Evolutionary conservation across 2,888 invertebrate species (phyloP), one percentile per base, ranked within the genome.

Genomic region (Orgyia antiqua): DNA sequence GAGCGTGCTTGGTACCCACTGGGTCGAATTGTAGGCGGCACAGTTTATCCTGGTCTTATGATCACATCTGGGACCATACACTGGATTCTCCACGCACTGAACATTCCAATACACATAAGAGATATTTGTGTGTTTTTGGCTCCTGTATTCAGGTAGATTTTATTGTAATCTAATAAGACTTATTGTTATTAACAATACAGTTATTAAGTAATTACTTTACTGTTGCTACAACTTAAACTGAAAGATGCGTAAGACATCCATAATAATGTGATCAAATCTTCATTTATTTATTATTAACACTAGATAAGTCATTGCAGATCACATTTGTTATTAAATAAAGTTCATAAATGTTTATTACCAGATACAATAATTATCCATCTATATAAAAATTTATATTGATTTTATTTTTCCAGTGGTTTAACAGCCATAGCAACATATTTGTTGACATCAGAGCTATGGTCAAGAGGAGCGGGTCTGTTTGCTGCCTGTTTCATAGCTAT

Each of bases 1-100:
- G 99, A 99, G 69, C 88, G 99, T 58, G 99, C 99, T 29, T 99
- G 99, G 99, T 99, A 99, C 74, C 99, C 99, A 0, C 86, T 99
- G 31, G 98, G 99, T 0, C 91, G 99, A 48, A 99, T 99, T 58
- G 99, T 99, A 21, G 99, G 99, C 25, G 99, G 99, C 40, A 99
- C 99, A 0, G 99, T 99, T 20, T 99, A 99, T 75, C 99, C 99
- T 11, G 99, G 99, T 20, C 89, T 99, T 40, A 99, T 99, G 99
- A 92, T 99, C 43, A 99, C 99, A 18, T 99, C 99, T 5, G 99
- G 99, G 33, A 91, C 95, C 20, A 98, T 99, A 64, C 98, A 99
- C 71, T 97, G 97, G 86, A 73, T 98, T 31, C 87, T 99, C 31
- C 95, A 96, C 70, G 84, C 93, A 27, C 82, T 99, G 27, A 95